These are phyloP conservation scores for Turdus rufiventris DNA, from an alignment of 2,113 vertebrate genomes.

Conservation along the genomic window DNA sequence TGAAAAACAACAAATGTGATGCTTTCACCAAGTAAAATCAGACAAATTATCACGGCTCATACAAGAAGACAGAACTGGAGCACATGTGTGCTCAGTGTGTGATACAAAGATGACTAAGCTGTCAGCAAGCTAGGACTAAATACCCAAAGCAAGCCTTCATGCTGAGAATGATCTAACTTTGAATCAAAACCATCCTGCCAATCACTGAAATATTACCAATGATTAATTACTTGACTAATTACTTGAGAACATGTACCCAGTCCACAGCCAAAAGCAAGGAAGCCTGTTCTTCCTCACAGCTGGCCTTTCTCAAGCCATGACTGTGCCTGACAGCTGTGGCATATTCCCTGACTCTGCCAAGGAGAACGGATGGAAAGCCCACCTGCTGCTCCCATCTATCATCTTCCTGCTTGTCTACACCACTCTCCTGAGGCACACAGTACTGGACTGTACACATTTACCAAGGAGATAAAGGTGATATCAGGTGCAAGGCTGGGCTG, in stretches of 20 bases:
- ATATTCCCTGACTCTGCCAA: not conserved
- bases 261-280: not conserved
- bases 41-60: not conserved
- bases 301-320: not conserved
- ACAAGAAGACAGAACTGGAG: not conserved
- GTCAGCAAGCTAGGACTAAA: not conserved
- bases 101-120: not conserved
- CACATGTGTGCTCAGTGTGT: not conserved
- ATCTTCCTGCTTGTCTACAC: not conserved
- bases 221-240: not conserved
- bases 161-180: not conserved
- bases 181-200: not conserved
- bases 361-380: fast-evolving
- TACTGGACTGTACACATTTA: not conserved
- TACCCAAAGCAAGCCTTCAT: not conserved
- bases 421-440: not conserved
- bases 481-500: not conserved
- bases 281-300: not conserved
- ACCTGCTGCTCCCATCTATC: not conserved
- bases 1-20: not conserved
- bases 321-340: not conserved
- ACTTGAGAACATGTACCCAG: not conserved
- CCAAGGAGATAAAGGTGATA: not conserved
- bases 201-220: not conserved
- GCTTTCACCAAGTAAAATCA: not conserved